Percentiles rank a stretch among this genome's conserved stretches.
phyloP scores from a whole-genome alignment of 2,888 invertebrate species.

The Ganaspis brasiliensis region DNA sequence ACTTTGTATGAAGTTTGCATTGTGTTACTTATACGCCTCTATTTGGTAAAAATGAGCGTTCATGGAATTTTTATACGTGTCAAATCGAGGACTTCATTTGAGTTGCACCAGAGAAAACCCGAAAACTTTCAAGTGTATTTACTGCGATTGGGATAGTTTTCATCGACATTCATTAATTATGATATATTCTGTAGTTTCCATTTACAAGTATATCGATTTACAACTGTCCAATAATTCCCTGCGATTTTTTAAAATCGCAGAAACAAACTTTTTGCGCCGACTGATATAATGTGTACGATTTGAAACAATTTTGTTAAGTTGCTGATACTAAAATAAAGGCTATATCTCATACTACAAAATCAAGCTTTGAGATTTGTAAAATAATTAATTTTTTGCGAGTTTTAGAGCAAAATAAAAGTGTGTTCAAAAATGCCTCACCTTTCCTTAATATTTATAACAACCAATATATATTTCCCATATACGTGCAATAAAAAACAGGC shows the following conservation, averaged over 20 bases:
- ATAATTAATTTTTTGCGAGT: not conserved
- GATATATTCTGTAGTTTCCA: not conserved
- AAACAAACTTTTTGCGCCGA: slow-evolving; percentile 21
- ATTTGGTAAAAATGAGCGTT: too few relatives aligned
- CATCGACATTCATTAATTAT: not conserved
- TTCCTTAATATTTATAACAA: too few relatives aligned
- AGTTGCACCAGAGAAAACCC: not conserved
- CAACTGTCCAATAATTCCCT: slow-evolving; percentile 6
- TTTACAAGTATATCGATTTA: slow-evolving; percentile 26
- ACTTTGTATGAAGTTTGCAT: too few relatives aligned
- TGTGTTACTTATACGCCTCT: too few relatives aligned
- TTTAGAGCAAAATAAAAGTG: not conserved
- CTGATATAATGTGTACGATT: slow-evolving; percentile 22
- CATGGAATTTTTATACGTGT: too few relatives aligned
- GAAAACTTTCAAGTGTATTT: slow-evolving; percentile 10
- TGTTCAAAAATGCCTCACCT: not conserved
- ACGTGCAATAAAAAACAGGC: too few relatives aligned
- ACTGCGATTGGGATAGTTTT: slow-evolving; percentile 20
- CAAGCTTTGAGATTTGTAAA: slow-evolving; percentile 18
- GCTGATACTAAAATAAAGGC: slow-evolving; percentile 6
- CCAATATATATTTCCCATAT: too few relatives aligned
- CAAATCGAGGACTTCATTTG: slow-evolving; percentile 15
- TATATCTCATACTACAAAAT: slow-evolving; percentile 10
- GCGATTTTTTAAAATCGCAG: slow-evolving; percentile 20
- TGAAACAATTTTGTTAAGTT: not conserved